A percentile compares a stretch with the other conserved stretches of the same genome.
These are phyloP conservation scores for Pocillopora meandrina DNA, from an alignment of 92 coral and sea anemone species.

Conservation along the genomic window DNA sequence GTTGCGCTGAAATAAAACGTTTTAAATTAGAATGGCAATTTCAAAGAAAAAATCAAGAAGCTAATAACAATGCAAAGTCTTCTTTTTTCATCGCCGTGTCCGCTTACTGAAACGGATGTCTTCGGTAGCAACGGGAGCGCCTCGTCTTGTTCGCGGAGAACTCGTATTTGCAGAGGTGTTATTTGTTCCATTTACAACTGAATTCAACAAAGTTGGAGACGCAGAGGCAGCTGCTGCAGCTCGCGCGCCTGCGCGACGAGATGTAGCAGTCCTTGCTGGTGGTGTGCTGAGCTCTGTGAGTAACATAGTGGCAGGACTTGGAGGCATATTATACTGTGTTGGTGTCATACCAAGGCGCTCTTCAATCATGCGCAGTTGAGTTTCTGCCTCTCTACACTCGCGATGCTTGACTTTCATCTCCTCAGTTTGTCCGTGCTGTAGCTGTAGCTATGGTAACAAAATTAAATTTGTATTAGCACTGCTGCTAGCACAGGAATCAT, in stretches of 20 bases:
- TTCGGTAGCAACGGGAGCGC: constrained; percentile 63
- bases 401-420: constrained; percentile 93
- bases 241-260: constrained; percentile 64
- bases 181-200: constrained; percentile 70
- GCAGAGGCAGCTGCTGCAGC: constrained; percentile 53
- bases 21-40: not conserved
- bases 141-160: constrained; percentile 71
- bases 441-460: constrained; percentile 62
- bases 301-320: constrained; percentile 97
- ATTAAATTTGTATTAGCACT: not conserved
- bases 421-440: constrained; percentile 90
- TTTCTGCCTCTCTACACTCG: constrained; percentile 98
- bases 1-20: too few relatives aligned
- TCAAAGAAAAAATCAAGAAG: not conserved
- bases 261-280: constrained; percentile 66
- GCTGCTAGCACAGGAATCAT: not conserved
- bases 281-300: constrained; percentile 88
- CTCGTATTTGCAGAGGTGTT: constrained; percentile 39
- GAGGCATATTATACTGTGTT: constrained; percentile 97
- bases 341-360: constrained; percentile 99
- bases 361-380: constrained; percentile 91
- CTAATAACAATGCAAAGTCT: too few relatives aligned
- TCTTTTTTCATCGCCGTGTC: constrained; percentile 46
- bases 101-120: constrained; percentile 76
- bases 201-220: constrained; percentile 48